Evolutionary conservation across 1,140 invertebrate species (phyloP), one percentile per base, ranked within the genome.

Genomic region (Dreissena rostriformis): DNA sequence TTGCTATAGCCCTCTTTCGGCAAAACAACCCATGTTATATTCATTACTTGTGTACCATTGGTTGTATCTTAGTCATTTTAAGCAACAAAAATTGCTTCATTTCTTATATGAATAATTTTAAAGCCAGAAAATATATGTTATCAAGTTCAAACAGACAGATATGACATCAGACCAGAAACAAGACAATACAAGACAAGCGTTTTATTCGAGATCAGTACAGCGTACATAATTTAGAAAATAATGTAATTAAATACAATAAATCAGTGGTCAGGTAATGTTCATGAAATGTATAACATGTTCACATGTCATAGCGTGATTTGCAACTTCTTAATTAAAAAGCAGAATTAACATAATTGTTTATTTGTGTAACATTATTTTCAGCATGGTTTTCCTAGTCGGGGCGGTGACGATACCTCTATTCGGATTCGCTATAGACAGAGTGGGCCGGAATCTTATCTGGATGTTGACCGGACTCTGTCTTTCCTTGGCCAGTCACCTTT

Each of bases 361-460:
- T 14, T 39, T 28, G 15, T 15, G 26, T 24, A 29, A 29, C 53
- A 66, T 73, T 29, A 68, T 84, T 71, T 85, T 96, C 92, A 97
- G 98, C 63, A 95, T 99, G 87, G 95, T 99, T 51, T 99, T 99
- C 92, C 95, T 97, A 5, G 96, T 99, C 86, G 98, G 98, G 0
- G 97, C 97, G 0, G 93, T 97, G 17, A 96, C 96, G 0, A 99
- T 98, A 39, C 98, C 98, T 0, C 84, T 98, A 19, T 96, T 98
- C 89, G 98, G 98, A 6, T 96, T 97, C 81, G 84, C 98, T 0
- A 97, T 99, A 55, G 98, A 99, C 94, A 97, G 96, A 94, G 95
- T 95, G 12, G 98, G 98, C 6, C 95, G 96, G 83, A 99, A 99
- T 94, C 94, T 99, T 0, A 95, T 96, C 39, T 99, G 97, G 97